These are phyloP conservation scores for Danionella cerebrum DNA, from an alignment of 2,113 vertebrate species.

Conservation along the genomic window DNA sequence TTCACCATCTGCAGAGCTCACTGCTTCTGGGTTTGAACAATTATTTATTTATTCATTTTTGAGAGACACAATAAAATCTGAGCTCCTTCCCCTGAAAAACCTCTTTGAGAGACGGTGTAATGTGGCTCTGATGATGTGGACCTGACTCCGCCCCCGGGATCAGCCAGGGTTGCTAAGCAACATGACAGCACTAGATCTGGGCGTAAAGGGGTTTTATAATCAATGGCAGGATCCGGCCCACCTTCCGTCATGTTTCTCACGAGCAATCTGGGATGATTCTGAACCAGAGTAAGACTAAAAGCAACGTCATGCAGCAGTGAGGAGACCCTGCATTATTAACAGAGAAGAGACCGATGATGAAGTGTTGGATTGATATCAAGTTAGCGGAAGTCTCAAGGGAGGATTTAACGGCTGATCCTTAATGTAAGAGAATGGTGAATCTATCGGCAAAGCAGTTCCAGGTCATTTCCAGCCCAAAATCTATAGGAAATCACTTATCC, in stretches of 20 bases:
- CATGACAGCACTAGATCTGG: conserved; percentile 19
- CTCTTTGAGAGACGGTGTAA: neutral
- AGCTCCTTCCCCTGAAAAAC: neutral
- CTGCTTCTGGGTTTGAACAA: neutral
- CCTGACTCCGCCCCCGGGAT: neutral
- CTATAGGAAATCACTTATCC: neutral
- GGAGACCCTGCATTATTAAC: neutral
- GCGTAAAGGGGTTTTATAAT: neutral
- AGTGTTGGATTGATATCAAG: neutral
- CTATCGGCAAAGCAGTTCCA: neutral
- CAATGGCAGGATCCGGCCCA: conserved; percentile 24
- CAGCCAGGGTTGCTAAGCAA: conserved; percentile 28
- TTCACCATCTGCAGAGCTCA: conserved; percentile 19
- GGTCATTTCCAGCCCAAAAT: neutral
- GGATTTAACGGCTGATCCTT: neutral
- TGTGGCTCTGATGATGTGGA: neutral
- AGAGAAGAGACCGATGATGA: neutral
- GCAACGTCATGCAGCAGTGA: conserved; percentile 26
- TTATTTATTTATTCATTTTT: too few species aligned
- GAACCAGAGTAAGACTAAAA: conserved; percentile 13
- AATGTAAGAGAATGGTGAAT: neutral
- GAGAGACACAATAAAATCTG: neutral
- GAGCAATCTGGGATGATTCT: conserved; percentile 12
- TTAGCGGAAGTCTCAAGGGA: too few species aligned
- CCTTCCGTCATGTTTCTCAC: conserved; percentile 7